Evolutionary conservation across 2,888 invertebrate species (phyloP), one percentile per base, ranked within the genome.

Genomic region (Empis livida): DNA sequence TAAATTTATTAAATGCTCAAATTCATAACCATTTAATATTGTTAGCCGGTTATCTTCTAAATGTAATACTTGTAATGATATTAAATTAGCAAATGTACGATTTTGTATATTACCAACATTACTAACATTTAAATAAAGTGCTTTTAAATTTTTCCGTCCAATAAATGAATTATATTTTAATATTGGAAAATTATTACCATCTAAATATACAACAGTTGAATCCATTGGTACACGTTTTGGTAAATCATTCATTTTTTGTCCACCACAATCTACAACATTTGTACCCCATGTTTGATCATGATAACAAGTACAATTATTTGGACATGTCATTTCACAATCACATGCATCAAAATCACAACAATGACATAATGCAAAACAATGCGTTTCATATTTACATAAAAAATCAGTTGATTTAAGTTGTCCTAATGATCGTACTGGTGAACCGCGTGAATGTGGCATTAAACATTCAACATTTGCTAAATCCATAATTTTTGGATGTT

Each of bases 301-400:
- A 71, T 91, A 94, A 67, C 95, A 95, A 56, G 87, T 84, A 73
- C 95, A 95, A 58, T 90, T 90, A 58, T 80, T 79, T 40, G 95
- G 95, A 62, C 95, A 95, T 51, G 89, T 91, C 89, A 93, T 94
- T 74, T 94, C 91, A 71, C 95, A 95, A 71, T 95, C 94, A 69
- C 95, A 95, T 51, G 90, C 91, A 66, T 92, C 93, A 63, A 91
- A 94, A 64, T 93, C 93, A 68, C 95, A 95, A 71, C 95, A 95
- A 65, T 92, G 90, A 67, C 95, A 95, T 50, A 92, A 74, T 10
- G 93, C 89, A 72, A 93, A 94, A 71, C 95, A 95, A 68, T 93
- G 91, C 49, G 87, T 86, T 64, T 89, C 86, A 73, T 94, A 94
- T 61, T 82, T 83, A 70, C 93, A 94, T 59, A 94, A 76, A 71